Conservation (phyloP, 2,888 invertebrate genomes). For the Malthinus seriepunctatus region DNA sequence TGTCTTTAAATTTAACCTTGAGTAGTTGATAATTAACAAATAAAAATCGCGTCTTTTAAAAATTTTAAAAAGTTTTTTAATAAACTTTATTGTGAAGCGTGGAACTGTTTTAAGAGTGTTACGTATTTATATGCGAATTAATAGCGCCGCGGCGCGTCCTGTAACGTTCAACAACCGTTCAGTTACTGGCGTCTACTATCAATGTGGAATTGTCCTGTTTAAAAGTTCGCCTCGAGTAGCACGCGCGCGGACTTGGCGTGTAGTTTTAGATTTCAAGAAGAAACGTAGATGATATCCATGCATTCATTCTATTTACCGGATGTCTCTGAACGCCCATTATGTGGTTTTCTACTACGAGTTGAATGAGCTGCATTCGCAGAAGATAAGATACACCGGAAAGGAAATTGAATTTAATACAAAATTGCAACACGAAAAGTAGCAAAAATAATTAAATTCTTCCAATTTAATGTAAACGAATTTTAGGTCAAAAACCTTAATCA, state of each 20-base stretch:
- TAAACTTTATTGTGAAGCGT: too few species aligned
- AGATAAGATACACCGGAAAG: slow-evolving; percentile 17
- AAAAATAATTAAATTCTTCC: not conserved
- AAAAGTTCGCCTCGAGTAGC: slow-evolving; percentile 21
- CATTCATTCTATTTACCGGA: slow-evolving; percentile 21
- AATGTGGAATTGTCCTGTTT: slow-evolving; percentile 24
- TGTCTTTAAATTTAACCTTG: too few species aligned
- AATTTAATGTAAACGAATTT: not conserved
- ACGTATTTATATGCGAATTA: not conserved
- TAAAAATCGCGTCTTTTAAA: too few species aligned
- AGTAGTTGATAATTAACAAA: too few species aligned
- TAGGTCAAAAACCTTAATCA: not conserved
- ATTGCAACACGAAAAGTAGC: not conserved
- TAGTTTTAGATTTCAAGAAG: slow-evolving; percentile 18
- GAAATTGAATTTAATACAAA: slow-evolving; percentile 15
- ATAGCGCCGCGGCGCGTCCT: slow-evolving; percentile 25
- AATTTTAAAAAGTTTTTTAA: too few species aligned
- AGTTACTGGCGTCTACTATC: slow-evolving; percentile 27
- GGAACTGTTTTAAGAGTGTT: not conserved
- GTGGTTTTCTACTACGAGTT: slow-evolving; percentile 17
- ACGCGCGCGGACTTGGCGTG: slow-evolving; percentile 24
- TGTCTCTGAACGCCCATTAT: slow-evolving; percentile 25
- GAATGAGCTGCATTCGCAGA: slow-evolving; percentile 23
- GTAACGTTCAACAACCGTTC: slow-evolving; percentile 21
- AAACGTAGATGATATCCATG: slow-evolving; percentile 7